Base-by-base conservation (phyloP, 2,888 invertebrate species). In the Papilio gigon region DNA sequence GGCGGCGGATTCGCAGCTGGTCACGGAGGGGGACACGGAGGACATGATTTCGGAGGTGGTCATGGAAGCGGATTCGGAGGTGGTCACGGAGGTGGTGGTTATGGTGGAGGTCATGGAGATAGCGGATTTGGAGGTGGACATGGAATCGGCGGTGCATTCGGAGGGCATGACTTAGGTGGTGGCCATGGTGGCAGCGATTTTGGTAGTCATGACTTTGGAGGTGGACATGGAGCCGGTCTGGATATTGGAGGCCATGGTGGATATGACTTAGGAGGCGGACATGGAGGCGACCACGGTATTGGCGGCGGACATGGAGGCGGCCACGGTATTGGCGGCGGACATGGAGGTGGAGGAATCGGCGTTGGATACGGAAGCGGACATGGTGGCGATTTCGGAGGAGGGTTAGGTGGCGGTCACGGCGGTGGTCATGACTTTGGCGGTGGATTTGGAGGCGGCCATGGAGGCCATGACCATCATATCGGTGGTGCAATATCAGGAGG, bases 1-100 rank as follows among this genome's bases (percentile, higher is more conserved):
- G 78, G 75, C 67, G 77, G 74, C 6, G 72, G 71, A 6, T 74
- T 76, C 30, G 80, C 79, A 59, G 77, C 78, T 30, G 77, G 78
- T 40, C 74, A 42, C 30, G 67, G 67, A 30, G 60, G 60, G 2
- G 80, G 80, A 71, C 61, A 61, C 27, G 65, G 65, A 47, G 68
- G 71, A n/a, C n/a, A n/a, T 12, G 75, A 74, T 20, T 71, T 73
- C n/a, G 75, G 76, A 74, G 68, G 67, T 42, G 58, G 44, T 2
- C 33, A 30, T 14, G 65, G 47, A 11, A 22, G 47, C 22, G 47
- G 37, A 20, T 17, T 73, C 1, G 75, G 69, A 17, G 77, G 77
- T n/a, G 77, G 75, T 25, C 70, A 73, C 33, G 74, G 72, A 4
- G 75, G 72, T 6, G 71, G 72, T 40, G 71, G 72, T 25, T 72